Conservation (phyloP, 1,140 invertebrate species). For the Linepithema humile region DNA sequence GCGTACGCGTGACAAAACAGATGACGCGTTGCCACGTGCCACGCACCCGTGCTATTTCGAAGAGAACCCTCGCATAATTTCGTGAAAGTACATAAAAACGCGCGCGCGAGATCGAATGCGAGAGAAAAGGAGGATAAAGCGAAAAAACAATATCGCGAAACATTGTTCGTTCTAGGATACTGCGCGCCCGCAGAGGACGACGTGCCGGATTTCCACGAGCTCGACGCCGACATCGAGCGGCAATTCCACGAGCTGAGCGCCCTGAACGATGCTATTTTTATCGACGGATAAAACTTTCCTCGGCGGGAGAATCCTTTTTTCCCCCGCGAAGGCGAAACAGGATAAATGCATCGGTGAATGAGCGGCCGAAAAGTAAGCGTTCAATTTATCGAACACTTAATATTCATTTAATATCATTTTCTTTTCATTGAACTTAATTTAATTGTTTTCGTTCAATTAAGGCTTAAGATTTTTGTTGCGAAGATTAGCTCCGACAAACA, state of each 20-base stretch:
- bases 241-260: slow-evolving; percentile 81
- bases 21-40: slow-evolving; percentile 70
- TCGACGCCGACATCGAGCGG: slow-evolving; percentile 81
- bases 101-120: slow-evolving; percentile 2
- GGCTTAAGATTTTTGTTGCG: too few relatives aligned
- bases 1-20: slow-evolving; percentile 76
- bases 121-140: neutral
- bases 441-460: neutral
- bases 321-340: neutral
- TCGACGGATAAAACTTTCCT: slow-evolving; percentile 72
- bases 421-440: neutral
- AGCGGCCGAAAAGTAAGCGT: neutral
- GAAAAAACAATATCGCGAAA: neutral
- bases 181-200: slow-evolving; percentile 70
- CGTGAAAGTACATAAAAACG: slow-evolving; percentile 26
- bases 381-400: neutral
- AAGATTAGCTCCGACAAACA: neutral
- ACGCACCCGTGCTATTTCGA: slow-evolving; percentile 72
- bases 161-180: slow-evolving; percentile 75
- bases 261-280: slow-evolving; percentile 81
- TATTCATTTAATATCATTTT: neutral
- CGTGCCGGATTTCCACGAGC: slow-evolving; percentile 79
- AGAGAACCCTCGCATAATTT: slow-evolving; percentile 57
- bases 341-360: neutral
- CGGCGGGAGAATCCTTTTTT: neutral